Conservation (phyloP, 2,113 vertebrate species). For the Eleginops maclovinus region DNA sequence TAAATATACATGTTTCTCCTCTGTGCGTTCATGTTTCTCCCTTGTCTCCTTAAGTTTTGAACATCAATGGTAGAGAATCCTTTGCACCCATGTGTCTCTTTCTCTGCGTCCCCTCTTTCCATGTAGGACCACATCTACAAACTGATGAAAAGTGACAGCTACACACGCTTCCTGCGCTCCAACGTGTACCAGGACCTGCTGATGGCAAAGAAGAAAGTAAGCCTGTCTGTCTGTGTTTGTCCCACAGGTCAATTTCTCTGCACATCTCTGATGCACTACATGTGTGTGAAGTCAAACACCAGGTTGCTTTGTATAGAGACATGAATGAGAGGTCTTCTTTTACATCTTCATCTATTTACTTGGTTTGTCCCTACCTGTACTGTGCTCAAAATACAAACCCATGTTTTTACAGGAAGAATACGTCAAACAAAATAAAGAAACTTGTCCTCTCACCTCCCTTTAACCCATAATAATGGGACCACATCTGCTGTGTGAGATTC, state of each 20-base stretch:
- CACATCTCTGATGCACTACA: background rate
- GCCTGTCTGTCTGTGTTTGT: background rate
- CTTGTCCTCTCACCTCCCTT: too few species aligned
- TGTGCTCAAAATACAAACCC: background rate
- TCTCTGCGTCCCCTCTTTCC: background rate
- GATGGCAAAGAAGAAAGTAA: conserved; percentile 96
- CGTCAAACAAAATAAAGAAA: too few species aligned
- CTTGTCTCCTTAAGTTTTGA: conserved; percentile 9
- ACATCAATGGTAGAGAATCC: background rate
- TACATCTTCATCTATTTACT: too few species aligned
- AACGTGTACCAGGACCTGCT: conserved; percentile 97
- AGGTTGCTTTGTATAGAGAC: background rate
- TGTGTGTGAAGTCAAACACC: background rate
- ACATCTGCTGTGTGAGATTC: background rate
- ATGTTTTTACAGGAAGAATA: background rate
- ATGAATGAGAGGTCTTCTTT: background rate
- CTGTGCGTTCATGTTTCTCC: conserved; percentile 11
- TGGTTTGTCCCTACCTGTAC: too few species aligned
- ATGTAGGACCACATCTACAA: conserved; percentile 98
- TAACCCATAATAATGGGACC: too few species aligned
- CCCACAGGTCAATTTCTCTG: background rate
- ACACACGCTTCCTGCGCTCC: conserved; percentile 96
- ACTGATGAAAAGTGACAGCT: conserved; percentile 99
- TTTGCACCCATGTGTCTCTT: background rate
- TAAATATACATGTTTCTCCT: conserved; percentile 26